phyloP scores from a whole-genome alignment of 2,797 vertebrate genomes.

The Muscicapa comitata region DNA sequence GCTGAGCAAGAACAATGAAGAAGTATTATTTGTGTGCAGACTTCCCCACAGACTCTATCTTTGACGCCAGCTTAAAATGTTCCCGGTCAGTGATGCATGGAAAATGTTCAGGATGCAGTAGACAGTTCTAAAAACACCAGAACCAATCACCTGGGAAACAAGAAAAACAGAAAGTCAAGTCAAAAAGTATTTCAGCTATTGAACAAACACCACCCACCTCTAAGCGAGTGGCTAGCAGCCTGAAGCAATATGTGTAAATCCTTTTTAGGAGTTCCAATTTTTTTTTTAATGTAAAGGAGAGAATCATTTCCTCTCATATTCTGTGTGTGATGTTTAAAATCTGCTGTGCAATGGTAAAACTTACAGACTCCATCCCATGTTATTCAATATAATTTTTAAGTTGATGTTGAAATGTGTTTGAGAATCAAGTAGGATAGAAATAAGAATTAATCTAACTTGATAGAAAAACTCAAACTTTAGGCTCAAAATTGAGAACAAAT shows the following conservation, averaged over 20 bases:
- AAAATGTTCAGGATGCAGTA: conserved; percentile 65
- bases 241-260: conserved; percentile 51
- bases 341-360: not conserved
- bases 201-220: conserved; percentile 51
- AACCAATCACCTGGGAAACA: conserved; percentile 68
- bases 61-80: conserved; percentile 63
- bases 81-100: conserved; percentile 56
- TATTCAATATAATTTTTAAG: not conserved
- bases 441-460: not conserved
- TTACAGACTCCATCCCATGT: not conserved
- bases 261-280: conserved; percentile 36
- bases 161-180: conserved; percentile 64
- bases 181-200: conserved; percentile 44
- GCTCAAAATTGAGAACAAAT: not conserved
- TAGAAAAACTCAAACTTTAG: not conserved
- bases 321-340: not conserved
- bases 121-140: conserved; percentile 57
- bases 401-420: not conserved
- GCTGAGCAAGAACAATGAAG: conserved; percentile 34
- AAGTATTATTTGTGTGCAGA: not conserved
- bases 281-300: not conserved
- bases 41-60: conserved; percentile 47
- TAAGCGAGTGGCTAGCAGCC: conserved; percentile 40
- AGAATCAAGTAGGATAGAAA: not conserved
- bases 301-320: not conserved